phyloP scores from a whole-genome alignment of 2,888 invertebrate species.

The Glyphotaelius pellucidus region DNA sequence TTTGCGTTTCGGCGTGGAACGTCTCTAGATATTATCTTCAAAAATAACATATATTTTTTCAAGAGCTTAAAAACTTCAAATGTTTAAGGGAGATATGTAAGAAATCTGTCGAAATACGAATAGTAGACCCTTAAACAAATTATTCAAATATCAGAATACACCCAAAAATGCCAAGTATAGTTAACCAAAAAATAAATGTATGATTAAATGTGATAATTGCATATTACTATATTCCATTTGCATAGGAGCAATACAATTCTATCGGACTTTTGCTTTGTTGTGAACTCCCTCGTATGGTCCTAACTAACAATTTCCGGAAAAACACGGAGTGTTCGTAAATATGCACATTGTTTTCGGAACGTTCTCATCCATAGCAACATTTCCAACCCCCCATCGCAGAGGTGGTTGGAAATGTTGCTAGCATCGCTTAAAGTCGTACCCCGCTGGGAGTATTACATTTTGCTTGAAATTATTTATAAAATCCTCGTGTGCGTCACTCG shows the following conservation, averaged over 20 bases:
- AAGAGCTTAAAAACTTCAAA: too few relatives aligned
- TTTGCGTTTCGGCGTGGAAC: too few relatives aligned
- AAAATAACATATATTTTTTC: too few relatives aligned
- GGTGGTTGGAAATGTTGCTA: too few relatives aligned
- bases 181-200: too few relatives aligned
- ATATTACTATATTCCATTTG: neutral
- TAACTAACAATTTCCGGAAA: neutral
- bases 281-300: neutral
- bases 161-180: neutral
- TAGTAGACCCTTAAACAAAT: too few relatives aligned
- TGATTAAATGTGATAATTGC: neutral
- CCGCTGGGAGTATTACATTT: neutral
- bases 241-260: neutral
- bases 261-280: neutral
- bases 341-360: neutral
- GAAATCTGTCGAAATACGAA: too few relatives aligned
- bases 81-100: too few relatives aligned
- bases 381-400: neutral
- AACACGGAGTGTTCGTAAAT: neutral
- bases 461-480: neutral
- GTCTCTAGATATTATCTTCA: too few relatives aligned
- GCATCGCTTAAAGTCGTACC: neutral
- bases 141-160: neutral
- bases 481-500: neutral
- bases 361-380: neutral